Percentiles rank a stretch among this genome's conserved stretches.
Evolutionary conservation across 2,888 invertebrate genomes (phyloP).

Genomic region (Spialia ferax): DNA sequence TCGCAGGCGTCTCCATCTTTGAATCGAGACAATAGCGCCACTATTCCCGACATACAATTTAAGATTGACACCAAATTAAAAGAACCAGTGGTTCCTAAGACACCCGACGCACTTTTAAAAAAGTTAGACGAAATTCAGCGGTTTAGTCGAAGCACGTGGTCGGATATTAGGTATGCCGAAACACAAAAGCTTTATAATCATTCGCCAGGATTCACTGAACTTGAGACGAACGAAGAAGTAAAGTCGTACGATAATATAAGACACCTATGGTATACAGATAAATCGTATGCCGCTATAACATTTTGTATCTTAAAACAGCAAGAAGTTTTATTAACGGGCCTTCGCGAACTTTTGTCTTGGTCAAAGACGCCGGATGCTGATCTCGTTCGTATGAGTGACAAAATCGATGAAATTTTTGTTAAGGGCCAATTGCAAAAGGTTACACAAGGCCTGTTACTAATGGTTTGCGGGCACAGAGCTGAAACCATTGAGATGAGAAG

Average conservation of each 20-base stretch:
- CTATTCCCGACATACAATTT: neutral
- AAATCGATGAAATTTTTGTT: constrained; percentile 14
- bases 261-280: constrained; percentile 6
- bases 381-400: neutral
- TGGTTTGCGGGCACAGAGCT: constrained; percentile 29
- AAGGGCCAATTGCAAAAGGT: constrained; percentile 16
- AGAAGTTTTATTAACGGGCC: neutral
- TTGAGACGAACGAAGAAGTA: constrained; percentile 1
- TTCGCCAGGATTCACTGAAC: neutral
- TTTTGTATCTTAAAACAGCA: constrained; percentile 3
- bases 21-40: neutral
- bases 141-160: neutral
- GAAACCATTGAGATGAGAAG: constrained; percentile 23
- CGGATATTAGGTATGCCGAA: neutral
- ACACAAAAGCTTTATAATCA: neutral
- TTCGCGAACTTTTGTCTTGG: constrained; percentile 16
- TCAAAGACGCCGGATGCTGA: neutral
- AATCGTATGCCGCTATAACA: constrained; percentile 5
- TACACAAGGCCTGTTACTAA: constrained; percentile 5
- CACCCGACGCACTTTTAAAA: neutral
- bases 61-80: constrained; percentile 9
- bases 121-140: constrained; percentile 6
- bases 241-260: constrained; percentile 1
- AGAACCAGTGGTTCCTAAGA: neutral
- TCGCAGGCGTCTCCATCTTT: neutral